These are phyloP conservation scores for Phortica variegata DNA, from an alignment of 1,140 invertebrate genomes.

Conservation along the genomic window DNA sequence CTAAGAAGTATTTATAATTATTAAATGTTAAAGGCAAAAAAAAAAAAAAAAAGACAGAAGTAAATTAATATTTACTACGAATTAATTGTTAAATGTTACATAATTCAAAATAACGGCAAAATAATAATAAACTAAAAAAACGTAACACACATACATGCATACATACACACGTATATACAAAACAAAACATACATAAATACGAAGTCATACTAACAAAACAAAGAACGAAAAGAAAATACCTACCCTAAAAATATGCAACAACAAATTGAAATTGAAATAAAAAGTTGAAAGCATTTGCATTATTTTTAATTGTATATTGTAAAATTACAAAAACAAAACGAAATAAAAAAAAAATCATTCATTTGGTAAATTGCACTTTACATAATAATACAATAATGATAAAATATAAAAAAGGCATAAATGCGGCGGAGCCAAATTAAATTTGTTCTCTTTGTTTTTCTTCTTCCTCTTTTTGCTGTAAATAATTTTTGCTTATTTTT, in stretches of 20 bases:
- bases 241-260: constrained; percentile 24
- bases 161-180: constrained; percentile 29
- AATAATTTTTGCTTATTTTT: constrained; percentile 39
- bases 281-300: no score
- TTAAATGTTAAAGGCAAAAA: constrained; percentile 39
- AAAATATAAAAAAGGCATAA: not conserved
- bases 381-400: constrained; percentile 26
- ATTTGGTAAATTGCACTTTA: constrained; percentile 30
- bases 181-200: constrained; percentile 11
- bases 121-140: no score
- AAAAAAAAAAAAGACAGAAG: constrained; percentile 20
- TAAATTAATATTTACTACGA: constrained; percentile 15
- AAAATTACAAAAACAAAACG: constrained; percentile 13
- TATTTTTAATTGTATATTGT: constrained; percentile 54
- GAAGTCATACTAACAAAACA: constrained; percentile 23
- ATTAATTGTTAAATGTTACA: constrained; percentile 51
- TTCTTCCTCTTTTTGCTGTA: constrained; percentile 39
- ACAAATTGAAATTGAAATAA: no score
- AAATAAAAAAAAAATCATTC: constrained; percentile 7
- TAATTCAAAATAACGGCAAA: no score
- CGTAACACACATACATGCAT: constrained; percentile 17
- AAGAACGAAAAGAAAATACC: constrained; percentile 14
- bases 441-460: constrained; percentile 16
- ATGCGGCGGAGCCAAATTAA: not conserved
- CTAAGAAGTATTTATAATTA: constrained; percentile 26